Conservation (phyloP, 2,797 vertebrate species). For the Onychomys arenicola region DNA sequence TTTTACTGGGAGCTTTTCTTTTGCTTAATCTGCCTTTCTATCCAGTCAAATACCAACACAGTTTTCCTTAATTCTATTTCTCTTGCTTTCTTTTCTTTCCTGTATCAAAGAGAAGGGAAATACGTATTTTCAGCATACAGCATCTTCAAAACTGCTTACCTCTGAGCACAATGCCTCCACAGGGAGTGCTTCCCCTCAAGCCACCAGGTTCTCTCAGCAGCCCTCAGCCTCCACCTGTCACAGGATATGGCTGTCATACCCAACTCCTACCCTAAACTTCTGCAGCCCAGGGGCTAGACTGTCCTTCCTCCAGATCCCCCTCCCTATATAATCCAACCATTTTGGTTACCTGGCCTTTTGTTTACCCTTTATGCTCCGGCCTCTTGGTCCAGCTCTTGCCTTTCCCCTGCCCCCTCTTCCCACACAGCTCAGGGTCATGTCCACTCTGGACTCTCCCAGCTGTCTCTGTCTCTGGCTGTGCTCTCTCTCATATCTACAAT, state of each 20-base stretch:
- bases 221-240: background rate
- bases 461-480: background rate
- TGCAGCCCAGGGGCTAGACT: too few species aligned
- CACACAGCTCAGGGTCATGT: background rate
- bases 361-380: background rate
- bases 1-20: background rate
- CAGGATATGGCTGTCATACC: background rate
- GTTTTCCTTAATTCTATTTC: background rate
- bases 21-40: constrained; percentile 11
- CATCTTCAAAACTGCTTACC: background rate
- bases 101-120: background rate
- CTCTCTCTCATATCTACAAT: background rate
- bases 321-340: background rate
- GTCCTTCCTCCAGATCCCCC: background rate
- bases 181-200: background rate
- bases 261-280: background rate
- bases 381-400: background rate
- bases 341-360: background rate
- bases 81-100: background rate
- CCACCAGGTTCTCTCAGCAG: background rate
- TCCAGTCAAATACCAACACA: background rate
- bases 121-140: background rate
- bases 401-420: too few species aligned
- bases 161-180: background rate
- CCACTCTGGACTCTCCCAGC: background rate